phyloP scores from a whole-genome alignment of 2,888 invertebrate species.

The Hyposoter dolosus region DNA sequence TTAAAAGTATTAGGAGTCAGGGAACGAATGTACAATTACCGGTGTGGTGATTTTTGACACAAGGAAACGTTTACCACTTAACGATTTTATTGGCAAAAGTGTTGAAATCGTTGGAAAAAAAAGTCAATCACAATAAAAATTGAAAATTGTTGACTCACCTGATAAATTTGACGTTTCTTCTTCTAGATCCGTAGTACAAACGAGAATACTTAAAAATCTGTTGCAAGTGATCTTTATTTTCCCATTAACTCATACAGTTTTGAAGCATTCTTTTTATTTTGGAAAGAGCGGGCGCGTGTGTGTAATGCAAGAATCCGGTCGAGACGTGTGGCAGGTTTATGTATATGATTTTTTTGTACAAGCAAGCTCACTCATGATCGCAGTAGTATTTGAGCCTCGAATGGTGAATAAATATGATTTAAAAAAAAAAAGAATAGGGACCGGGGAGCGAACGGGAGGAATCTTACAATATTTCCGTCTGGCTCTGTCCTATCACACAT shows the following conservation, averaged over 20 bases:
- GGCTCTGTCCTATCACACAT: conserved; percentile 56
- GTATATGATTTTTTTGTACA: conserved; percentile 54
- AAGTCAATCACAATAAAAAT: not conserved
- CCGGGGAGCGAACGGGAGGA: conserved; percentile 6
- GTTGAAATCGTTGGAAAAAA: not conserved
- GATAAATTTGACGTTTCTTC: not conserved
- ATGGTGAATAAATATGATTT: conserved; percentile 18
- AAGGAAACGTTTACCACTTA: not conserved
- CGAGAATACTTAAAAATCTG: not conserved
- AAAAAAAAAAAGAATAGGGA: conserved; percentile 5
- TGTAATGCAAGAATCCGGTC: conserved; percentile 52
- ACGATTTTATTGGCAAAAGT: not conserved
- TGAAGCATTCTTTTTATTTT: conserved; percentile 78
- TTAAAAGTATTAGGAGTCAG: too few relatives aligned
- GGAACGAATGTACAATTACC: too few relatives aligned
- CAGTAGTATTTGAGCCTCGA: conserved; percentile 45
- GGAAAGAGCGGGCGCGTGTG: conserved; percentile 47
- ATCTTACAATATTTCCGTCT: not conserved
- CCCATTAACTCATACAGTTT: conserved; percentile 81
- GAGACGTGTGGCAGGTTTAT: conserved; percentile 61
- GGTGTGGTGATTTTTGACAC: too few relatives aligned
- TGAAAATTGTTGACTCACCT: not conserved
- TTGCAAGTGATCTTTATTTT: conserved; percentile 77
- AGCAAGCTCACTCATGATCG: conserved; percentile 50
- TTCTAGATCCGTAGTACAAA: conserved; percentile 5